phyloP scores from a whole-genome alignment of 2,113 vertebrate genomes.

The Peromyscus maniculatus region DNA sequence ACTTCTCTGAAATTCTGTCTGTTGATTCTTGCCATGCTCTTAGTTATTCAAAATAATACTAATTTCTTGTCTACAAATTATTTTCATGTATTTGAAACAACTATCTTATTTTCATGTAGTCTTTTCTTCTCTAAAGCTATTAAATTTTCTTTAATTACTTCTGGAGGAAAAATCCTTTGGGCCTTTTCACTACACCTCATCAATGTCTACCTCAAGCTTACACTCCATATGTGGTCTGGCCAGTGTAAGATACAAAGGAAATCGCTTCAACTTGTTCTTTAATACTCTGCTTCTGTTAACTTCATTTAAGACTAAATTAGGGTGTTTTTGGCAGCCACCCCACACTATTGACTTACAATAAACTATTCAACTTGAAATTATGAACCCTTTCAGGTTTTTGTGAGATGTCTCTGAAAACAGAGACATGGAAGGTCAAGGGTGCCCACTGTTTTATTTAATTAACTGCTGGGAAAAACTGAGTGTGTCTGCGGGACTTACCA shows the following conservation, averaged over 20 bases:
- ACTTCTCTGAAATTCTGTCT: not conserved
- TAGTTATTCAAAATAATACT: not conserved
- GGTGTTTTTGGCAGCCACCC: not conserved
- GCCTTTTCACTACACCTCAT: not conserved
- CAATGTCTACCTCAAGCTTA: not conserved
- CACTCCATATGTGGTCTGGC: not conserved
- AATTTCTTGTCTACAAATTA: not conserved
- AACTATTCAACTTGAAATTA: conserved; percentile 43
- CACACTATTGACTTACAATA: not conserved
- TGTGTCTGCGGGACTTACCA: not conserved
- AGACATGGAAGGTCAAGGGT: not conserved
- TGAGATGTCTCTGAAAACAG: not conserved
- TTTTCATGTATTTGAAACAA: conserved; percentile 16
- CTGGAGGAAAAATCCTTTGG: not conserved
- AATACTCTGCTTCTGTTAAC: conserved; percentile 1
- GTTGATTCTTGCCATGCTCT: not conserved
- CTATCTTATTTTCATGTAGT: not conserved
- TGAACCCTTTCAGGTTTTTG: not conserved
- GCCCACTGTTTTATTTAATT: conserved; percentile 23
- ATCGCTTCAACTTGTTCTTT: not conserved
- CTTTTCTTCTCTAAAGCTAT: not conserved
- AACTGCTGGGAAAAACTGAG: not conserved
- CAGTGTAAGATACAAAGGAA: not conserved
- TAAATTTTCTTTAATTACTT: not conserved
- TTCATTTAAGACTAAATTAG: conserved; percentile 45